phyloP scores from a whole-genome alignment of 1,140 invertebrate genomes.

The Octopus sinensis region DNA sequence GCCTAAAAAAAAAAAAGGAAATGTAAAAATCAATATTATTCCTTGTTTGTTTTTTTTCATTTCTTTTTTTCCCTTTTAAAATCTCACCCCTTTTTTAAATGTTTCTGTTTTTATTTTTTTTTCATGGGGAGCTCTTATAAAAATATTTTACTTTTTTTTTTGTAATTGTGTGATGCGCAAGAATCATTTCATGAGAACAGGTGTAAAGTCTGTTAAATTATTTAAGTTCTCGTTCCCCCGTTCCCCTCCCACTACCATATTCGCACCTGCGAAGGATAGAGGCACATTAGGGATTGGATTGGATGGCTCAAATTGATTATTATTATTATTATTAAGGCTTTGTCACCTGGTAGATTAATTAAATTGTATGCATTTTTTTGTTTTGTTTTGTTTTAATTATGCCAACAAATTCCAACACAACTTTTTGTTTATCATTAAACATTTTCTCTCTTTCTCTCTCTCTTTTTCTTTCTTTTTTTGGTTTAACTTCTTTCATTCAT shows the following conservation, averaged over 20 bases:
- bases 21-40: no score
- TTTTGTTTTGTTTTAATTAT: background rate
- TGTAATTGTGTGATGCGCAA: background rate
- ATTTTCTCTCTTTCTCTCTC: background rate
- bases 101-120: no score
- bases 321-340: background rate
- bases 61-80: no score
- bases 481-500: no score
- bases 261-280: background rate
- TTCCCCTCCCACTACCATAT: background rate
- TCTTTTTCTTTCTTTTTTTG: background rate
- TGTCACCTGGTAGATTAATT: background rate
- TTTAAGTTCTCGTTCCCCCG: background rate
- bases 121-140: no score
- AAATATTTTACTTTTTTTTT: background rate
- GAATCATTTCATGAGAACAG: background rate
- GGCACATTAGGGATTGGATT: background rate
- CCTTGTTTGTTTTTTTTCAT: no score
- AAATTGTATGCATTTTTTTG: background rate
- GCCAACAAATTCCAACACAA: background rate
- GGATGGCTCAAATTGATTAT: conserved; percentile 6
- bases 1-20: no score
- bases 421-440: background rate
- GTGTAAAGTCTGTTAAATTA: background rate
- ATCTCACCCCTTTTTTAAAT: no score